Evolutionary conservation across 2,113 vertebrate species (phyloP), one percentile per base, ranked within the genome.

Genomic region (Perca flavescens): DNA sequence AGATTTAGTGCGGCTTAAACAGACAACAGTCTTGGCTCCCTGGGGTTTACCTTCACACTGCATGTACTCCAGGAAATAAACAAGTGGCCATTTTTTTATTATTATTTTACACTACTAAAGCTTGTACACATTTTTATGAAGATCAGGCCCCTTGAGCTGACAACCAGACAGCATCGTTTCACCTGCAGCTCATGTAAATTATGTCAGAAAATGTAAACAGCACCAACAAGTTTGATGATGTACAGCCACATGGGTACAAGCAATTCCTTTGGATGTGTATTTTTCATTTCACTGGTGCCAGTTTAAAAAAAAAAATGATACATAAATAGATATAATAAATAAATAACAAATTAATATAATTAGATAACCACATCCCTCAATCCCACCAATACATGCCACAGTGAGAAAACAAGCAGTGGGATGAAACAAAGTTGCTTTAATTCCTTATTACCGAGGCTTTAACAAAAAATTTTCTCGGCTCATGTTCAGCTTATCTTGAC

Each of bases 121-220:
- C 68, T 46, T 54, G 46, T 63, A 10, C 69, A 66, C 43, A 4
- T 43, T 66, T 77, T 85, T 66, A 69, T 81, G 71, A 73, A 78
- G 57, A 28, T 68, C 62, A 89, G 43, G 61, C 34, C 31, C 40
- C 3, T 63, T 21, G 64, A 73, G 77, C 60, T 68, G 79, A n/a
- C 69, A 61, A 80, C 28, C 69, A 69, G 82, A 75, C 83, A 84
- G 54, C 70, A 63, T 53, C 4, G 2, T 25, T 82, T 84, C 78
- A 81, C 78, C 83, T 66, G 70, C 66, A 70, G 71, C 57, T 70
- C 53, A 53, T 54, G 53, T 52, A 52, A 66, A 84, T 64, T 40
- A 74, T 84, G 73, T 73, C 65, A 75, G 76, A 50, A 64, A 74
- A 71, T 74, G 56, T 62, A 68, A 52, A 52, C 60, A 34, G 28